Evolutionary conservation across 2,797 vertebrate species (phyloP).

Genomic region (Pseudomugil gertrudae): DNA sequence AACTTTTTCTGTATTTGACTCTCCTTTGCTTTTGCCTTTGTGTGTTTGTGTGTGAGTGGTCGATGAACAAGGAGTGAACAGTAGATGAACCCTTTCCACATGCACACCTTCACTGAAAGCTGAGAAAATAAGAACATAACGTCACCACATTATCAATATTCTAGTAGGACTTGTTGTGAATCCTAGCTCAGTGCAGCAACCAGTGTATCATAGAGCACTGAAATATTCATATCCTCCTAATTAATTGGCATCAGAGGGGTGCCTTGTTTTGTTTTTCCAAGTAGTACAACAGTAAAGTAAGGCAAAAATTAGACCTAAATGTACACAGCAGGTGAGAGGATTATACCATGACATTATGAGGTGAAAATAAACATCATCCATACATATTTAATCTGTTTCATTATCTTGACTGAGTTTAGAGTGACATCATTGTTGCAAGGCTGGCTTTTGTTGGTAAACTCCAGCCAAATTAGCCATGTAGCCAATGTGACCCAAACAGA

Average conservation of each 20-base stretch:
- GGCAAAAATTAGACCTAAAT: conserved; percentile 72
- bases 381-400: conserved; percentile 46
- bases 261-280: conserved; percentile 73
- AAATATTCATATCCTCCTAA: conserved; percentile 85
- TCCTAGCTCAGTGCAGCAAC: conserved; percentile 78
- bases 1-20: neutral
- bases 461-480: conserved; percentile 24
- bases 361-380: conserved; percentile 51
- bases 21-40: neutral
- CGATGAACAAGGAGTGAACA: conserved; percentile 43
- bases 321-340: conserved; percentile 61
- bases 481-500: conserved; percentile 30
- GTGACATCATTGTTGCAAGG: conserved; percentile 6
- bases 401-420: conserved; percentile 51
- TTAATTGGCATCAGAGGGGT: conserved; percentile 81
- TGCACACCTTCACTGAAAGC: conserved; percentile 66
- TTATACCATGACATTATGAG: conserved; percentile 62
- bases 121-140: conserved; percentile 67
- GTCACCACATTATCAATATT: conserved; percentile 82
- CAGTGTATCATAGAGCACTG: conserved; percentile 80
- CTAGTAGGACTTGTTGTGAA: conserved; percentile 78
- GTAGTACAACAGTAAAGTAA: conserved; percentile 72
- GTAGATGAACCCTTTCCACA: conserved; percentile 55
- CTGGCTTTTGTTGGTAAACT: conserved; percentile 23
- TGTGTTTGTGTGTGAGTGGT: conserved; percentile 2